A percentile compares a stretch with the other conserved stretches of the same genome.
Conservation (phyloP, 2,113 vertebrate species). For the Puntigrus tetrazona region DNA sequence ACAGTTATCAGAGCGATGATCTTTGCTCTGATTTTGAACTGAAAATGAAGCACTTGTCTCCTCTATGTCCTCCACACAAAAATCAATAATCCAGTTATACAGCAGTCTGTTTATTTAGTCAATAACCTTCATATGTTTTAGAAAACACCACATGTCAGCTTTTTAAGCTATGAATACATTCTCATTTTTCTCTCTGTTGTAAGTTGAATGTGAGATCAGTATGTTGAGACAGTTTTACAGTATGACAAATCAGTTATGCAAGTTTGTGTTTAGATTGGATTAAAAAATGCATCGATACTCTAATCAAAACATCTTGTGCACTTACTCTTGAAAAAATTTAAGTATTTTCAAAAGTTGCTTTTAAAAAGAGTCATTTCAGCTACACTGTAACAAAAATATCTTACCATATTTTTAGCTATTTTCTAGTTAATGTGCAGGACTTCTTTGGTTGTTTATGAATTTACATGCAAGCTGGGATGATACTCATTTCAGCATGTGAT, state of each 20-base stretch:
- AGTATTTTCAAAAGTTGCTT: neutral
- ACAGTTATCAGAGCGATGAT: neutral
- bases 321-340: neutral
- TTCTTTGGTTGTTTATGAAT: neutral
- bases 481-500: neutral
- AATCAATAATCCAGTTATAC: neutral
- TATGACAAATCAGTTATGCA: neutral
- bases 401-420: neutral
- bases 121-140: slow-evolving; percentile 13
- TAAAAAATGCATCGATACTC: neutral
- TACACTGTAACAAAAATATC: neutral
- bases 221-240: neutral
- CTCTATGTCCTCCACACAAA: slow-evolving; percentile 6
- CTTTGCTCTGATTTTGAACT: neutral
- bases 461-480: neutral
- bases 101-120: slow-evolving; percentile 8
- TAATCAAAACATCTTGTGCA: neutral
- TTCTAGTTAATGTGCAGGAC: too few species aligned
- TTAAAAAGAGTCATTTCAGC: neutral
- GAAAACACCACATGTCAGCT: slow-evolving; percentile 6
- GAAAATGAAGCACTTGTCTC: neutral
- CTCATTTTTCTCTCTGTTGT: neutral
- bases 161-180: neutral
- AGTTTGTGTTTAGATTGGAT: neutral
- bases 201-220: neutral